These are phyloP conservation scores for Drosophila kikkawai DNA, from an alignment of 1,140 invertebrate genomes.

Conservation along the genomic window DNA sequence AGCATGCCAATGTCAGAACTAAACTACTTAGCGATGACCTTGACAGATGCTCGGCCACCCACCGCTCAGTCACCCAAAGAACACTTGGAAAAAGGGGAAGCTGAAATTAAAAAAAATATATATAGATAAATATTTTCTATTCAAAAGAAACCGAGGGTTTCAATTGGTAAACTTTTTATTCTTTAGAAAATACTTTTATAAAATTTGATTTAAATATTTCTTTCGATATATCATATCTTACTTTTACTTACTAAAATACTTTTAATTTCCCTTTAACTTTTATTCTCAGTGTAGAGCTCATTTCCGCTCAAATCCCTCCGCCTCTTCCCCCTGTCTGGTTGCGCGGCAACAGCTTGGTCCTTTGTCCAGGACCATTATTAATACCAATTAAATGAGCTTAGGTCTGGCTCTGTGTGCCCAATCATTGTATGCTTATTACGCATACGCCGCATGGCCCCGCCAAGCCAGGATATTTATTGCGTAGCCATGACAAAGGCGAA, in stretches of 20 bases:
- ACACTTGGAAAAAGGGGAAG: neutral
- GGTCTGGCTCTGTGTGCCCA: constrained; percentile 33
- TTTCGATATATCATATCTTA: neutral
- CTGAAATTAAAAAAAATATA: neutral
- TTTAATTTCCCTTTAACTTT: neutral
- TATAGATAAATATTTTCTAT: neutral
- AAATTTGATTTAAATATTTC: no score
- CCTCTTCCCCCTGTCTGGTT: constrained; percentile 4
- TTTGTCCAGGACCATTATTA: constrained; percentile 38
- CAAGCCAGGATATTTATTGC: constrained; percentile 45
- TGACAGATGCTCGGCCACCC: constrained; percentile 18
- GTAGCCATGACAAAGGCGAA: constrained; percentile 52
- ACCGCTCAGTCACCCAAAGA: neutral
- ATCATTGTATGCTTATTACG: constrained; percentile 64
- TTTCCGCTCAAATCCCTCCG: neutral
- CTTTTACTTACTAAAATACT: neutral
- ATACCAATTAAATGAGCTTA: constrained; percentile 65
- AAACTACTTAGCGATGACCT: constrained; percentile 59
- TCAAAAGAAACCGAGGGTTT: neutral
- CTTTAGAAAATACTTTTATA: neutral
- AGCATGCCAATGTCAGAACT: constrained; percentile 51
- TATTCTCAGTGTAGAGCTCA: neutral
- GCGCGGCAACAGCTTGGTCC: constrained; percentile 40
- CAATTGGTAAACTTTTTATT: no score
- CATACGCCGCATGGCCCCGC: constrained; percentile 50